A percentile compares a stretch with the other conserved stretches of the same genome.
phyloP scores from a whole-genome alignment of 2,113 vertebrate species.

The Willisornis vidua region DNA sequence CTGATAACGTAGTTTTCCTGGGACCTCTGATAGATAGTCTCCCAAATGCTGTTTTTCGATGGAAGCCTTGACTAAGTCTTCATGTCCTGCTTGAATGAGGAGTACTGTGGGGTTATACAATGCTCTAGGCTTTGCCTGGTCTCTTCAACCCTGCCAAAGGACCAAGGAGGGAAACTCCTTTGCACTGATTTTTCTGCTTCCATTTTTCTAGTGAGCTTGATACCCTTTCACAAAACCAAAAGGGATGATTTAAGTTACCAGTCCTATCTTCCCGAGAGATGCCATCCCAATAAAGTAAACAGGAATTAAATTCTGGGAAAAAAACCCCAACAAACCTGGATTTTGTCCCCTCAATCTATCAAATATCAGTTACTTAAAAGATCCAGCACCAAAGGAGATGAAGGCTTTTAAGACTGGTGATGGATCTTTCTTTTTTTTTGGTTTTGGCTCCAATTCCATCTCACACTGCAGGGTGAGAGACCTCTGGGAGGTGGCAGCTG shows the following conservation, averaged over 20 bases:
- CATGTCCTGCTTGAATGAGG: accelerated
- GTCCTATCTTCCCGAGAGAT: background rate
- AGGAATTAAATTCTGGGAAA: background rate
- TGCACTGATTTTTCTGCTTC: accelerated
- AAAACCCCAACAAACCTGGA: background rate
- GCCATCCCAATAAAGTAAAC: background rate
- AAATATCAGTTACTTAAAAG: background rate
- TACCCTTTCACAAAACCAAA: background rate
- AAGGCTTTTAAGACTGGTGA: background rate
- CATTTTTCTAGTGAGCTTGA: background rate
- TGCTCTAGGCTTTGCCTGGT: background rate
- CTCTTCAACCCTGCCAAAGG: background rate
- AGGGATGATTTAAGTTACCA: background rate
- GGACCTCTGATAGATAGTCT: background rate
- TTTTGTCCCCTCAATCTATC: background rate
- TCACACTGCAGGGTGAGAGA: background rate
- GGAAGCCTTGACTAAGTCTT: background rate
- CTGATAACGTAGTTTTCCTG: background rate
- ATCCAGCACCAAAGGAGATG: background rate
- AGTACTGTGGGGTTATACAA: background rate
- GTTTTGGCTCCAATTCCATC: accelerated
- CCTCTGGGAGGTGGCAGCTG: background rate
- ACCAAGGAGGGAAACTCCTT: background rate
- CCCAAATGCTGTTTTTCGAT: background rate
- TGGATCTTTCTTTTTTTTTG: background rate